Percentiles rank a stretch among this genome's conserved stretches.
Conservation (phyloP, 1,140 invertebrate species). For the Drosophila kohkoa region DNA sequence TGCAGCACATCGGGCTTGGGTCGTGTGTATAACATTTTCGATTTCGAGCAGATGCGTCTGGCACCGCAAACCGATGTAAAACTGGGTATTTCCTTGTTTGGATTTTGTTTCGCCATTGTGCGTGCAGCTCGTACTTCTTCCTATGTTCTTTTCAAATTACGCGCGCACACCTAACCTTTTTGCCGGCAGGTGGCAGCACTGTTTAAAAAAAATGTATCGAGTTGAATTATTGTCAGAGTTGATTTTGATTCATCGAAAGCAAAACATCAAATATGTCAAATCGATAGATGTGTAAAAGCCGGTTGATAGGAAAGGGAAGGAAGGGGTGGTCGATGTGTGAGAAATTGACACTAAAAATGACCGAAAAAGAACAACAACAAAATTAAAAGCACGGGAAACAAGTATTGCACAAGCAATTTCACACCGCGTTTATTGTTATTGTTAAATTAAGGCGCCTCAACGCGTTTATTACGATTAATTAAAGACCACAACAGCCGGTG, state of each 20-base stretch:
- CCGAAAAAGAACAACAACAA: conserved; percentile 4
- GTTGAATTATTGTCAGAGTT: conserved; percentile 24
- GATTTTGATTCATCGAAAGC: conserved; percentile 47
- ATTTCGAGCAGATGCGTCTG: conserved; percentile 64
- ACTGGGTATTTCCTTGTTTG: conserved; percentile 64
- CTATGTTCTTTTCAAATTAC: conserved; percentile 25
- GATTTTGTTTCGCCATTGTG: conserved; percentile 62
- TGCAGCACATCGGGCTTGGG: conserved; percentile 78
- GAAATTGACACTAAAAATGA: conserved; percentile 25
- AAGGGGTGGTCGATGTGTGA: background rate
- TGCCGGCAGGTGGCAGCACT: conserved; percentile 32
- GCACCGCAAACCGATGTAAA: conserved; percentile 65
- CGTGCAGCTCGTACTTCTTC: background rate
- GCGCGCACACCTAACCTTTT: conserved; percentile 20
- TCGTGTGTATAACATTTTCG: conserved; percentile 72
- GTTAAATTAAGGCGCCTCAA: conserved; percentile 42
- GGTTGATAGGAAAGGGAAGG: background rate
- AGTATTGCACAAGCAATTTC: conserved; percentile 45
- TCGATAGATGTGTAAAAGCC: conserved; percentile 25
- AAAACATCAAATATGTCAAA: conserved; percentile 28
- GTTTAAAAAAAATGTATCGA: conserved; percentile 35
- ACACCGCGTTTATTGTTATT: conserved; percentile 30
- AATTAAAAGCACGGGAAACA: conserved; percentile 34
- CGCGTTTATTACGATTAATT: conserved; percentile 40
- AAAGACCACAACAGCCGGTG: conserved; percentile 28